Base-by-base conservation (phyloP, 2,888 invertebrate species). In the Drosophila ustulata region DNA sequence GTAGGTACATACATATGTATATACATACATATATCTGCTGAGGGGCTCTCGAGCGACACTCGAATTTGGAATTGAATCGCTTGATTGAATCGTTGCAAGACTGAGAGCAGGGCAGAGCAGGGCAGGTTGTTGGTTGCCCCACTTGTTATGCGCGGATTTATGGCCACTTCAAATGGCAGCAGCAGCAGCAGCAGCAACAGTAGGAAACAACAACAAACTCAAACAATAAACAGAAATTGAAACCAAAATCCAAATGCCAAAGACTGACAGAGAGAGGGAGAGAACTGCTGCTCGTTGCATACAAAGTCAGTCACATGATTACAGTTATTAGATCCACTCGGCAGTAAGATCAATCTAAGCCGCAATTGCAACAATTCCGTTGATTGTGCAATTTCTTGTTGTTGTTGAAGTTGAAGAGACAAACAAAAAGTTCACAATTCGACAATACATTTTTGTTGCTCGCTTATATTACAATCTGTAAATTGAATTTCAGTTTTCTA, bases 151-250 rank as follows among this genome's bases (percentile, higher is more conserved):
- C 37, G 45, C 56, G 28, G 43, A 43, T 64, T 57, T 49, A 53
- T 49, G 64, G 52, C 39, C 57, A 65, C 56, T 64, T 64, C 39
- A 57, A 66, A 5, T 61, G 47, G 9, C 53, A 56, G 26, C 43
- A 61, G 49, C 13, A 39, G 37, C 37, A 39, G 39, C 39, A 13
- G 32, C 34, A 34, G 18, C 52, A 53, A 30, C 39, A 53, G 39
- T 11, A 13, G 49, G 41, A 37, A 62, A 9, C 11, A 50, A 45
- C 8, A 59, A 57, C 49, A 50, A 28, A 18, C 23, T 25, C 23
- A 4, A 28, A 28, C 30, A 39, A 7, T 18, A 39, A 59, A 37
- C 18, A 28, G 23, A 37, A 52, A 52, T 59, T 25, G 34, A 57
- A 50, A 50, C 47, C 41, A n/a, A 52, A 52, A 28, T n/a, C 39